Evolutionary conservation across 2,888 invertebrate species (phyloP), one percentile per base, ranked within the genome.

Genomic region (Tetheella fluctuosa): DNA sequence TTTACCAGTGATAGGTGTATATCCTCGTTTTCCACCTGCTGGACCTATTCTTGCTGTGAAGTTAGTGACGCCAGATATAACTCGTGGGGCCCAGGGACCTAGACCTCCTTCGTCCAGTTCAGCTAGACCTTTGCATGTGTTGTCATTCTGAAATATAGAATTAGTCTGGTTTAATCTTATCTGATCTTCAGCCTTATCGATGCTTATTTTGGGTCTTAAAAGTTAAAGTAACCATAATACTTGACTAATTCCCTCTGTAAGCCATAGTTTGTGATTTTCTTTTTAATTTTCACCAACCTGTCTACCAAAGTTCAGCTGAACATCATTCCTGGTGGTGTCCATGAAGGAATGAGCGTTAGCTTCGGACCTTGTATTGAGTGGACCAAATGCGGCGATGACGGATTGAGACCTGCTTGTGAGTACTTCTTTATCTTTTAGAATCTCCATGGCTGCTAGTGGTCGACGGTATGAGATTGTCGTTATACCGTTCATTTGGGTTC

Each of bases 321-420:
- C 94, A 74, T 97, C 96, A 58, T 93, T 95, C 69, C 94, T 94
- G 0, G 96, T 96, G 72, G 95, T 95, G 77, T 96, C 96, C 80
- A 94, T 94, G 65, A 94, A 94, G 58, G 95, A 95, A 83, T 98
- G 98, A 0, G 97, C 96, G 76, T 97, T 97, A 6, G 98, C 97
- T 83, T 98, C 97, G 71, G 95, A 95, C 59, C 95, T 89, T 0
- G 94, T 93, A 91, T 97, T 97, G 34, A 98, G 91, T 0, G 96
- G 96, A 0, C 98, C 98, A 71, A 98, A 97, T 5, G 98, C 98
- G 0, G 97, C 98, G 59, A 98, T 97, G 4, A 98, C 96, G 28
- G 96, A 96, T 25, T 96, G 95, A 34, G 96, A 95, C 0, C 95
- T 91, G 25, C 95, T 94, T 1, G 94, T 92, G 0, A 96, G 94